phyloP scores from a whole-genome alignment of 2,113 vertebrate species.

The Spilogale gracilis region DNA sequence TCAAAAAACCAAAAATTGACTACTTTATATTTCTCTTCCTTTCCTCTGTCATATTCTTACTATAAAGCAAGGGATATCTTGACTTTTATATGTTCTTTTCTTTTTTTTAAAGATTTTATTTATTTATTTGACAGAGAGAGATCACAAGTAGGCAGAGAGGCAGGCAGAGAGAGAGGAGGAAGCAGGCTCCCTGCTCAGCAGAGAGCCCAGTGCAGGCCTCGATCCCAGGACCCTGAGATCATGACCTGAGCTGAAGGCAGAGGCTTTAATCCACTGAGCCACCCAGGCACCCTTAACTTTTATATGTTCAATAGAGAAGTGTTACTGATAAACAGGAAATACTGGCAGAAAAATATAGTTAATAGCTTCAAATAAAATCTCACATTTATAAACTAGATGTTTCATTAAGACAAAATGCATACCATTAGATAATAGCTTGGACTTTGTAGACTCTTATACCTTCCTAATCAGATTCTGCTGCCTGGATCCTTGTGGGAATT shows the following conservation, averaged over 20 bases:
- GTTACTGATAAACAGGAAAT: neutral
- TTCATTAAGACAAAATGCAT: neutral
- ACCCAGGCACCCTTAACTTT: neutral
- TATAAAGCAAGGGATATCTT: neutral
- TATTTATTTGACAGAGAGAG: no score
- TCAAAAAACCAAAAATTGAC: neutral
- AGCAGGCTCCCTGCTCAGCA: no score
- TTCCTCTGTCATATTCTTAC: neutral
- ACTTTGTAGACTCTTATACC: neutral
- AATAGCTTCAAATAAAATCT: neutral
- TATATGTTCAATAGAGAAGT: neutral
- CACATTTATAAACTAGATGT: neutral
- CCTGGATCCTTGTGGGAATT: neutral
- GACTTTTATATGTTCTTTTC: neutral
- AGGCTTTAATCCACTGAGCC: no score
- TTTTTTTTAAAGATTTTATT: no score
- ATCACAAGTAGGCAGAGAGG: no score
- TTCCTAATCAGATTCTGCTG: neutral
- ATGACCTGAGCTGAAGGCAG: no score
- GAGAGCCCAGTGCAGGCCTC: no score
- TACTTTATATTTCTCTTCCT: neutral
- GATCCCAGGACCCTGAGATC: no score
- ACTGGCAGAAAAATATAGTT: neutral
- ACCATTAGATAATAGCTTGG: neutral
- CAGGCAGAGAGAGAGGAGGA: no score